Evolutionary conservation across 2,113 vertebrate species (phyloP), one percentile per base, ranked within the genome.

Genomic region (Hippocampus mohnikei): DNA sequence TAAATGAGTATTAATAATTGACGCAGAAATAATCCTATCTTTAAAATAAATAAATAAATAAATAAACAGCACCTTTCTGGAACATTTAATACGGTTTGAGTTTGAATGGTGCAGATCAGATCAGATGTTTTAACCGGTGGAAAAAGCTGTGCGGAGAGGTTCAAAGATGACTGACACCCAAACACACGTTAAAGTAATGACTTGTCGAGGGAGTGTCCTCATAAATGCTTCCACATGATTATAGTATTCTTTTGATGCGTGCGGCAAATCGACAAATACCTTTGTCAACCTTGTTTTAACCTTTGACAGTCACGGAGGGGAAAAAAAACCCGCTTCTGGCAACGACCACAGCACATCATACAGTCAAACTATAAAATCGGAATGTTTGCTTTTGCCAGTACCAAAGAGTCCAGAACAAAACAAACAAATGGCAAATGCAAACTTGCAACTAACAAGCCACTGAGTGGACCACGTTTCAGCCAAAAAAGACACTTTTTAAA

Each of bases 1-100:
- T 85, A 86, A 90, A 86, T 75, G 69, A 75, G 70, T 78, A 83
- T 88, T 29, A 88, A 90, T 84, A 62, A 90, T 89, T 89, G 50
- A 89, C 73, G 53, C 21, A 48, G 55, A 61, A 78, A 40, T 60
- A 25, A 65, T 67, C 69, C 55, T 48, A 46, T 42, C 66, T 74
- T 78, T 33, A 70, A 74, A 80, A 85, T 70, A 18, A 70, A 74
- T 80, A 27, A 27, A 27, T 2, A 4, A 37, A 37, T 37, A 85
- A 72, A 20, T 50, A 27, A 27, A 11, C 8, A 29, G 8, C 20
- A 53, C 25, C 46, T 53, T 37, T 15, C 16, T 56, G 48, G 52
- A 46, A 44, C 44, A 65, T 44, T 27, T 41, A 6, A 1, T 37
- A 20, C 18, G 29, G 7, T 41, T 66, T 44, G 23, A 10, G 21